phyloP scores from a whole-genome alignment of 2,797 vertebrate genomes.

The Pseudochirops corinnae region DNA sequence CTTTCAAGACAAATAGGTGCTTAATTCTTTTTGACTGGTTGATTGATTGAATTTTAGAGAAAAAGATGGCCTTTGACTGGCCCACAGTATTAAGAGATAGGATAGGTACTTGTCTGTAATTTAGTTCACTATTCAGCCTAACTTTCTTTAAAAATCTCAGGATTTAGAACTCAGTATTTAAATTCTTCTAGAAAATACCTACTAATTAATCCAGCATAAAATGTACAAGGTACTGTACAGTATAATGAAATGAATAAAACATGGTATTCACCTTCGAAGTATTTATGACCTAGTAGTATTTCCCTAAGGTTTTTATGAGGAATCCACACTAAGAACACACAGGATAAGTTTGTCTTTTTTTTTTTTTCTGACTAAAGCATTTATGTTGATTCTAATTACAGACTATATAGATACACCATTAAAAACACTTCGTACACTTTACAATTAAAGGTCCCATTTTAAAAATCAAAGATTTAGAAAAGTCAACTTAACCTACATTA shows the following conservation, averaged over 20 bases:
- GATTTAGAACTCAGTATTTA: not conserved
- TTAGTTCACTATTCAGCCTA: not conserved
- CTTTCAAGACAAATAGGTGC: no score
- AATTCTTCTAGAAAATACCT: not conserved
- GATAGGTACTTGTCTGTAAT: not conserved
- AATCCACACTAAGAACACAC: not conserved
- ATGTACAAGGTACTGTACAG: not conserved
- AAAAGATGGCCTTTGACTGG: no score
- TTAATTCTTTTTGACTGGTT: no score
- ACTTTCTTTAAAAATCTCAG: slow-evolving; percentile 8
- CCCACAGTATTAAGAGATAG: not conserved
- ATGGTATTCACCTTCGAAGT: not conserved
- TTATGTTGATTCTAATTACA: slow-evolving; percentile 44
- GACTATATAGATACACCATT: slow-evolving; percentile 16
- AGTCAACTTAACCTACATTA: slow-evolving; percentile 21
- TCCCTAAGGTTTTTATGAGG: not conserved
- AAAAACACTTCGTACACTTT: slow-evolving; percentile 2
- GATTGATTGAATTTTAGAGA: no score
- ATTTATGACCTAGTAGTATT: not conserved
- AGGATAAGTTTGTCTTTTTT: not conserved
- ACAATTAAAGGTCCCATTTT: slow-evolving; percentile 26
- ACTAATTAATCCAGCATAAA: not conserved
- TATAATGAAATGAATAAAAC: not conserved
- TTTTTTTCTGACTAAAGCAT: slow-evolving; percentile 38
- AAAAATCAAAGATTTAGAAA: not conserved